Evolutionary conservation across 1,140 invertebrate genomes (phyloP).

Genomic region (Drosophila ambigua): DNA sequence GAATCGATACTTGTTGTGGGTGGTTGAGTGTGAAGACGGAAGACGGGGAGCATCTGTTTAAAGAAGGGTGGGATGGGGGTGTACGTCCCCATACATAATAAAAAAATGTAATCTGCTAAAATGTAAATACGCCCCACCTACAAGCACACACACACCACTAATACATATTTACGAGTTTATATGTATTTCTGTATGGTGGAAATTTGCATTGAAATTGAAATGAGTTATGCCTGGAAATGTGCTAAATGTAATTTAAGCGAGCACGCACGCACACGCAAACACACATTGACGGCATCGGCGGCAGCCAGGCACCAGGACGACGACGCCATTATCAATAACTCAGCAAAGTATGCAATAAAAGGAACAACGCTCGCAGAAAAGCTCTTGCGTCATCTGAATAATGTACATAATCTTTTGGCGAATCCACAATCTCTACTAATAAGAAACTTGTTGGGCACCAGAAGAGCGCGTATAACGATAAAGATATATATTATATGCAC

Average conservation of each 20-base stretch:
- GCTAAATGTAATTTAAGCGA: conserved; percentile 47
- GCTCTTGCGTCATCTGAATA: conserved; percentile 59
- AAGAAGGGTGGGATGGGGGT: not conserved
- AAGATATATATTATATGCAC: conserved; percentile 21
- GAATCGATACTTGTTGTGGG: conserved; percentile 75
- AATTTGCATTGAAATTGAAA: conserved; percentile 79
- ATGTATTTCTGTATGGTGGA: conserved; percentile 14
- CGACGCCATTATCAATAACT: conserved; percentile 66
- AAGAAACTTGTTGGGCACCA: conserved; percentile 72
- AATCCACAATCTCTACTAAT: conserved; percentile 29
- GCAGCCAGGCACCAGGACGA: too few species aligned
- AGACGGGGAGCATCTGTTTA: conserved; percentile 11
- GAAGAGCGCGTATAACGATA: conserved; percentile 13
- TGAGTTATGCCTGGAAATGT: conserved; percentile 72
- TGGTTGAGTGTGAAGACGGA: conserved; percentile 3
- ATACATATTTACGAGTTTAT: not conserved
- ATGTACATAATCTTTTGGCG: conserved; percentile 2
- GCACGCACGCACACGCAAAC: conserved; percentile 23
- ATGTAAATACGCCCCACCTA: conserved; percentile 59
- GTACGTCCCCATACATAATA: conserved; percentile 45
- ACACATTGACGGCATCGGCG: not conserved
- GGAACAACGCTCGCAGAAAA: conserved; percentile 47
- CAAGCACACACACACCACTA: conserved; percentile 25
- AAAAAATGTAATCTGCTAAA: conserved; percentile 78
- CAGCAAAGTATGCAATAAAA: conserved; percentile 80